Conservation (phyloP, 2,113 vertebrate genomes). For the Bos javanicus region DNA sequence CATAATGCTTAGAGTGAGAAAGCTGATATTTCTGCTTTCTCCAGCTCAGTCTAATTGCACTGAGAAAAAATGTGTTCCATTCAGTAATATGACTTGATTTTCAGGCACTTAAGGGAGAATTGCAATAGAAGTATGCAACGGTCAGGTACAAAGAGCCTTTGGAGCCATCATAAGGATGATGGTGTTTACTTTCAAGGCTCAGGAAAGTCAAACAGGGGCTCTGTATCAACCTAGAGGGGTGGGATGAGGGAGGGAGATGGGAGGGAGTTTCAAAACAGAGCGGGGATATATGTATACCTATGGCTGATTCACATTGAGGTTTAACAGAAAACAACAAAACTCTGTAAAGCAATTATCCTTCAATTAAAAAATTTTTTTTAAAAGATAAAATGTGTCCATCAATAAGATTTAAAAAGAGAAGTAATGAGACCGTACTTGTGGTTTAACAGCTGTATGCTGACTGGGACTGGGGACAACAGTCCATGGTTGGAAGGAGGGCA, state of each 20-base stretch:
- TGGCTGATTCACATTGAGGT: not conserved
- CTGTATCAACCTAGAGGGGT: not conserved
- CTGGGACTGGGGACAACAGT: not conserved
- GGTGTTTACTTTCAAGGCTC: not conserved
- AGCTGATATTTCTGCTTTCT: not conserved
- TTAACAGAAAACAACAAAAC: not conserved
- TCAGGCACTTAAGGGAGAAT: not conserved
- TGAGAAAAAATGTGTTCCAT: slow-evolving; percentile 2
- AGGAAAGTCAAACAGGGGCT: not conserved
- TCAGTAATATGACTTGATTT: not conserved
- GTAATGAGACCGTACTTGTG: not conserved
- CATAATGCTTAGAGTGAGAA: not conserved
- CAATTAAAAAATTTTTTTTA: not conserved
- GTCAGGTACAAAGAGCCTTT: not conserved
- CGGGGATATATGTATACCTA: not conserved
- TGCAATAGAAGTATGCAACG: not conserved
- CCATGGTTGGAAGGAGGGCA: not conserved
- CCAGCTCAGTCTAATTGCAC: not conserved
- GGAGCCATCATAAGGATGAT: not conserved
- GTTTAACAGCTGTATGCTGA: not conserved
- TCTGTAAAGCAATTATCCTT: not conserved
- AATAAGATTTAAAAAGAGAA: not conserved
- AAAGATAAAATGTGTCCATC: not conserved
- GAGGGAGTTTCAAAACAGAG: not conserved
- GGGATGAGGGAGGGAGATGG: not conserved